phyloP scores from a whole-genome alignment of 2,113 vertebrate genomes.

The Rhinopomastus cyanomelas region DNA sequence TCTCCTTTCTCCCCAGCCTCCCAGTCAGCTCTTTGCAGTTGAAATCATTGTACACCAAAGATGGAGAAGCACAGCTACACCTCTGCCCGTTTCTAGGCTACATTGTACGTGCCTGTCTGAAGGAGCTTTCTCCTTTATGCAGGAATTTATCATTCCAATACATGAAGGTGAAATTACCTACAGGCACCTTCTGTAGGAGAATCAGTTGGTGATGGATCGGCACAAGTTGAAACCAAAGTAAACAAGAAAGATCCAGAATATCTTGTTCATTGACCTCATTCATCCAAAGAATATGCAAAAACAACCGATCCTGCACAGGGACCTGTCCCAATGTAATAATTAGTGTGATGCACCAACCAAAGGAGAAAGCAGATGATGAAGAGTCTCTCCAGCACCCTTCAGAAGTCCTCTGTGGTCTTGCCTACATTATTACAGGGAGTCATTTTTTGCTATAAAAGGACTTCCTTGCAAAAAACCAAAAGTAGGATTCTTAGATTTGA shows the following conservation, averaged over 20 bases:
- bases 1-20: not conserved
- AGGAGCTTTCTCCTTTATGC: not conserved
- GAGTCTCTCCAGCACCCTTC: not conserved
- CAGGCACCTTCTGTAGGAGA: not conserved
- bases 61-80: fast-evolving
- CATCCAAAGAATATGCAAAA: not conserved
- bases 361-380: not conserved
- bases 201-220: not conserved
- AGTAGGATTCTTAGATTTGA: not conserved
- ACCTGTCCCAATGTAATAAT: not conserved
- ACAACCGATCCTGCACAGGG: not conserved
- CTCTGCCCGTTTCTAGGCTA: not conserved
- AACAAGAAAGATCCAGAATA: not conserved
- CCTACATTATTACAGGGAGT: not conserved
- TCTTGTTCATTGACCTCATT: not conserved
- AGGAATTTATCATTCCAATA: not conserved
- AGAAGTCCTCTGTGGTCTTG: not conserved
- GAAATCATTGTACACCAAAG: not conserved
- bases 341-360: not conserved
- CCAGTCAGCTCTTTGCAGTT: not conserved
- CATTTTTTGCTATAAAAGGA: not conserved
- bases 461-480: not conserved
- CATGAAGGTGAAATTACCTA: not conserved
- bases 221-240: not conserved
- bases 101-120: not conserved